These are phyloP conservation scores for Camponotus floridanus DNA, from an alignment of 1,140 invertebrate genomes.

Conservation along the genomic window DNA sequence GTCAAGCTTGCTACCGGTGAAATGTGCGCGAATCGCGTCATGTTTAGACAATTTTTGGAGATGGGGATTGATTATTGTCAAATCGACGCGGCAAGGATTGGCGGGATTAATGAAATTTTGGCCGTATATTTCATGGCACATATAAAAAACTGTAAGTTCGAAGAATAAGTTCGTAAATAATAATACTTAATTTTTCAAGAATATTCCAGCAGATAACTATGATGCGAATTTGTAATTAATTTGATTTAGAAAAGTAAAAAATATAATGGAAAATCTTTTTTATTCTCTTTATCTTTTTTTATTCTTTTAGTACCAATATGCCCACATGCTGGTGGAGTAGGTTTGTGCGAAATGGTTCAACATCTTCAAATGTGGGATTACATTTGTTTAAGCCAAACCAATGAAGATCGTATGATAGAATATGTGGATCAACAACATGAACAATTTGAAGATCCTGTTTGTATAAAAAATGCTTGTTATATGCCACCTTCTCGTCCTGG, in stretches of 20 bases:
- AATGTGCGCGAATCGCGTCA: slow-evolving; percentile 95
- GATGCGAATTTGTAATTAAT: not conserved
- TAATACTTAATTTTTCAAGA: not conserved
- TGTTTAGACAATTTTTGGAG: slow-evolving; percentile 97
- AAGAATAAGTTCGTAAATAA: slow-evolving; percentile 83
- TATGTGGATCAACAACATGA: slow-evolving; percentile 96
- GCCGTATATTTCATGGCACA: slow-evolving; percentile 95
- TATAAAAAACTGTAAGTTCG: slow-evolving; percentile 86
- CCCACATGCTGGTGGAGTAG: slow-evolving; percentile 97
- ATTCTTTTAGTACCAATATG: slow-evolving; percentile 97
- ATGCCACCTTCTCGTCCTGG: slow-evolving; percentile 91
- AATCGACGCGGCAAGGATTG: slow-evolving; percentile 95
- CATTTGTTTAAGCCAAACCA: slow-evolving; percentile 90
- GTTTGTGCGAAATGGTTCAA: slow-evolving; percentile 97
- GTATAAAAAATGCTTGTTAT: slow-evolving; percentile 86
- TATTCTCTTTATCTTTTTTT: too few species aligned
- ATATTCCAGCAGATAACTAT: not conserved
- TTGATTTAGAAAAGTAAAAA: not conserved
- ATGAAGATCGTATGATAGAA: slow-evolving; percentile 92
- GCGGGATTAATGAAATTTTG: slow-evolving; percentile 95
- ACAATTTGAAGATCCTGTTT: slow-evolving; percentile 92
- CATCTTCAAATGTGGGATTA: slow-evolving; percentile 97
- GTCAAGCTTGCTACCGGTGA: slow-evolving; percentile 97
- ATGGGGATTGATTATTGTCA: slow-evolving; percentile 96
- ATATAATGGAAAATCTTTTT: slow-evolving; percentile 62